These are phyloP conservation scores for Epinephelus awoara DNA, from an alignment of 2,797 vertebrate species.

Conservation along the genomic window DNA sequence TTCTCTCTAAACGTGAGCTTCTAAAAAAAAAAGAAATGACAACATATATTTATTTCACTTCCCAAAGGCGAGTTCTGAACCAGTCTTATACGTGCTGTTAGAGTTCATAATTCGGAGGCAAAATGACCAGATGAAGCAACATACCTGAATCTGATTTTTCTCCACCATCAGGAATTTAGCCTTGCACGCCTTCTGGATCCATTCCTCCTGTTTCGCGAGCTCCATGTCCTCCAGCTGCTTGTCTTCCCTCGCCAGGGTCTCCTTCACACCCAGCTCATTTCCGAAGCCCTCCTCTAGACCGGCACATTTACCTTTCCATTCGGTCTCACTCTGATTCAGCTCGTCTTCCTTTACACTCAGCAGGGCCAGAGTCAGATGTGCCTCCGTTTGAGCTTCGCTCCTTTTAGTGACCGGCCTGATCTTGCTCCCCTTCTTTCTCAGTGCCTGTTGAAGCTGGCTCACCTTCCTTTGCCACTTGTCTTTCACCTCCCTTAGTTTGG, in stretches of 20 bases:
- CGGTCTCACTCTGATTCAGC: conserved; percentile 12
- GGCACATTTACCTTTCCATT: neutral
- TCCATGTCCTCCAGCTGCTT: neutral
- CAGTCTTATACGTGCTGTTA: neutral
- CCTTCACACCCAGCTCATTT: neutral
- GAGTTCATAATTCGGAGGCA: neutral
- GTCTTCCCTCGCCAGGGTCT: neutral
- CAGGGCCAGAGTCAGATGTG: conserved; percentile 9
- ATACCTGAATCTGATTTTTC: neutral
- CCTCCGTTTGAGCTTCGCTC: conserved; percentile 5
- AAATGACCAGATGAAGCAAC: neutral
- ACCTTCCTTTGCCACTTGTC: conserved; percentile 13
- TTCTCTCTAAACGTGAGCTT: neutral
- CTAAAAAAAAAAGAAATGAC: neutral
- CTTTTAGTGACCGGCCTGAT: conserved; percentile 5
- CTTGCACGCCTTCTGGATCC: neutral
- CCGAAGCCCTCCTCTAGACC: conserved; percentile 1
- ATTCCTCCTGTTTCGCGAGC: conserved; percentile 1
- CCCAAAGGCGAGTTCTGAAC: neutral
- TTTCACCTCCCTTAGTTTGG: conserved; percentile 1
- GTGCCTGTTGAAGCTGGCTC: conserved; percentile 9
- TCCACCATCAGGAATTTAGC: neutral
- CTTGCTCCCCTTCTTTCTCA: conserved; percentile 9
- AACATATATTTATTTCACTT: neutral
- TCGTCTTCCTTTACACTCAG: conserved; percentile 3